A percentile compares a stretch with the other conserved stretches of the same genome.
phyloP scores from a whole-genome alignment of 1,140 invertebrate genomes.

The Colletes gigas region DNA sequence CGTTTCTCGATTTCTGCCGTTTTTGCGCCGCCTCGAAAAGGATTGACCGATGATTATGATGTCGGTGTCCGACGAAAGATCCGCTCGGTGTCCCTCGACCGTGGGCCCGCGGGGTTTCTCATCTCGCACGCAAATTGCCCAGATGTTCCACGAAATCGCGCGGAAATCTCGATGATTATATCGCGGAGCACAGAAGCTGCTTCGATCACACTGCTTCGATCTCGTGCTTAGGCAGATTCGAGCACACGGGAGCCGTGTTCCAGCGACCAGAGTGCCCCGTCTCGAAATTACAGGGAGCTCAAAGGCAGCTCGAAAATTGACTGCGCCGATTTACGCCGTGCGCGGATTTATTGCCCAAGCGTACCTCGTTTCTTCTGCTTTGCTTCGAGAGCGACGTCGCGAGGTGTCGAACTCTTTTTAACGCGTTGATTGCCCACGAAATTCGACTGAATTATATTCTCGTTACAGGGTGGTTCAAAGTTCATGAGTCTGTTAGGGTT shows the following conservation, averaged over 20 bases:
- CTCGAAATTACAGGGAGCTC: constrained; percentile 55
- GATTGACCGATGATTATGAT: constrained; percentile 21
- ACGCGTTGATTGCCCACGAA: no score
- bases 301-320: constrained; percentile 9
- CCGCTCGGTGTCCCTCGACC: constrained; percentile 11
- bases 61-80: constrained; percentile 25
- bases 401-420: not conserved
- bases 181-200: constrained; percentile 68
- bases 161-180: constrained; percentile 77
- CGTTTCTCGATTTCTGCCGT: constrained; percentile 17
- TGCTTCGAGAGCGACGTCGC: not conserved
- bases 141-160: constrained; percentile 77
- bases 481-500: no score
- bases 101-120: constrained; percentile 54
- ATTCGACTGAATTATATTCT: no score
- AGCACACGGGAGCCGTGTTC: constrained; percentile 1
- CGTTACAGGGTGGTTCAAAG: no score
- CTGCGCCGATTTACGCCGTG: constrained; percentile 10
- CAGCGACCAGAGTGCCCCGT: constrained; percentile 19
- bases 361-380: constrained; percentile 1
- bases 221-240: constrained; percentile 56
- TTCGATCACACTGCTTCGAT: constrained; percentile 44
- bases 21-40: constrained; percentile 13
- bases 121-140: constrained; percentile 76
- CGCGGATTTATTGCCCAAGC: constrained; percentile 17